Conservation (phyloP, 2,113 vertebrate species). For the Phaethon lepturus region DNA sequence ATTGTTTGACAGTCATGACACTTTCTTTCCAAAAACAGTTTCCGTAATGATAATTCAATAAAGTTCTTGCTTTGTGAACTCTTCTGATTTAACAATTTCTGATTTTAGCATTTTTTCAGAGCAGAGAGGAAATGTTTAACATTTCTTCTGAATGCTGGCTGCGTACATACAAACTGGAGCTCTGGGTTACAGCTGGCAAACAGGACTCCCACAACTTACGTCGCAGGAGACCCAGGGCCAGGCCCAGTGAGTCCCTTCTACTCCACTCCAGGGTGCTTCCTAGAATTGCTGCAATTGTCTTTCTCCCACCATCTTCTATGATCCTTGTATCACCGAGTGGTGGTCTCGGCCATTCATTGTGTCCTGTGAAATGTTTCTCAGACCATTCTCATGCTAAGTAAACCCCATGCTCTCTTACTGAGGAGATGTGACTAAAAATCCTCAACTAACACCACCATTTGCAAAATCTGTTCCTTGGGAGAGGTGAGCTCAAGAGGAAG, state of each 20-base stretch:
- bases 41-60: not conserved
- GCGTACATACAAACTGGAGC: rapidly evolving
- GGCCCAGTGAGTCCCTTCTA: not conserved
- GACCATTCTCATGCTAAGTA: not conserved
- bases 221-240: not conserved
- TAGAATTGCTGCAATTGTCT: not conserved
- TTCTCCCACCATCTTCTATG: not conserved
- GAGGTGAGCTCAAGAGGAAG: not conserved
- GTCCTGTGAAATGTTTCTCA: rapidly evolving
- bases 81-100: not conserved
- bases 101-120: not conserved
- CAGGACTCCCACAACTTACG: not conserved
- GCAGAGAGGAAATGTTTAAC: not conserved
- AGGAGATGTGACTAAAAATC: not conserved
- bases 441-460: not conserved
- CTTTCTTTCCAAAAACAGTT: not conserved
- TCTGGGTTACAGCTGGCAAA: not conserved
- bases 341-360: rapidly evolving
- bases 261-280: not conserved
- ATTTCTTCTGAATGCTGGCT: not conserved
- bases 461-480: not conserved
- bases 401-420: not conserved
- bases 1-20: not conserved
- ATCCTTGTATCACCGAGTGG: not conserved
- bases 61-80: not conserved